Conservation (phyloP, 1,140 invertebrate genomes). For the Rhyzopertha dominica region DNA sequence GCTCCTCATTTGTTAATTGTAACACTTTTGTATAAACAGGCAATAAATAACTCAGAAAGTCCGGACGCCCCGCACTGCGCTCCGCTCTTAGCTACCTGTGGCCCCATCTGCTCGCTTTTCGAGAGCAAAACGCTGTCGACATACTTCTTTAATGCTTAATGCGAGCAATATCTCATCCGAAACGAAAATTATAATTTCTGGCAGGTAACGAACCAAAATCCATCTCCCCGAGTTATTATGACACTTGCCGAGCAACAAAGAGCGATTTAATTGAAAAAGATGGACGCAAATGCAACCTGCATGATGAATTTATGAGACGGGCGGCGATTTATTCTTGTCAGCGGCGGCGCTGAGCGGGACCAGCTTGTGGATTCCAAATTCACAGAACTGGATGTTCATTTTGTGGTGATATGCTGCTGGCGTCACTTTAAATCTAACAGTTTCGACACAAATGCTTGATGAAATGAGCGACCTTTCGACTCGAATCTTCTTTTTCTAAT, state of each 20-base stretch:
- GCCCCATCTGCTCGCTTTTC: background rate
- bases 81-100: background rate
- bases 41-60: slow-evolving; percentile 22
- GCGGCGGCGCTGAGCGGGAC: too few species aligned
- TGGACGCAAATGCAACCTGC: slow-evolving; percentile 6
- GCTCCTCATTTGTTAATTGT: slow-evolving; percentile 28
- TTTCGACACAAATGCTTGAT: too few species aligned
- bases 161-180: slow-evolving; percentile 18
- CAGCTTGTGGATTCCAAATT: too few species aligned
- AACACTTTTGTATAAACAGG: slow-evolving; percentile 32
- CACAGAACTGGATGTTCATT: too few species aligned
- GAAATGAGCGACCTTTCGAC: too few species aligned
- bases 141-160: slow-evolving; percentile 13
- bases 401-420: too few species aligned
- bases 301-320: slow-evolving; percentile 21
- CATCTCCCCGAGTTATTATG: too few species aligned
- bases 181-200: slow-evolving; percentile 19
- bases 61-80: slow-evolving; percentile 4
- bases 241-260: background rate
- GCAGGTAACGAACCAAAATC: slow-evolving; percentile 17
- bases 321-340: slow-evolving; percentile 12
- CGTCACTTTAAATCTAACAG: too few species aligned
- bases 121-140: background rate
- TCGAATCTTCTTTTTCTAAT: too few species aligned
- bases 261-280: background rate